Base-by-base conservation (phyloP, 2,888 invertebrate species). In the Drosophila picticornis region DNA sequence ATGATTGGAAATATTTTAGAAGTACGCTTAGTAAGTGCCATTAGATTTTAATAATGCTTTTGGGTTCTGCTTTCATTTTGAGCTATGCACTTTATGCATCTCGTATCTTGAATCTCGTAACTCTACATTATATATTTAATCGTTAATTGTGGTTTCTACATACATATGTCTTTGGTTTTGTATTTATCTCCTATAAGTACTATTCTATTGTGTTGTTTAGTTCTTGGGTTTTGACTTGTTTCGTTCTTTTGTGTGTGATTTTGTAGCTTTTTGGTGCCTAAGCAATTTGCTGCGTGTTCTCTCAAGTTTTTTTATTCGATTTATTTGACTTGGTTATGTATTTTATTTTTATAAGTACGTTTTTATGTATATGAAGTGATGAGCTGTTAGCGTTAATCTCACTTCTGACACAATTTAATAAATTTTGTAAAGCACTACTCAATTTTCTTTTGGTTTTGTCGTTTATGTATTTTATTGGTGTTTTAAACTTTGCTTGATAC, bases 221-320 rank as follows among this genome's bases (percentile, higher is more conserved):
- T 74, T 82, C 38, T 75, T 80, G 75, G 62, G 60, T 75, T 72
- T 83, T 72, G 71, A 72, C 65, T 82, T 78, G 56, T 80, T 80
- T 75, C 66, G 63, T 80, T 73, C 64, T 73, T 70, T 72, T 63
- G 68, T 84, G 75, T 85, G 66, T 83, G 78, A 73, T 76, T 87
- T 88, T 88, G 89, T 90, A 90, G 82, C 90, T 88, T 84, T 76
- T 81, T 90, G 88, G 90, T 90, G 90, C 89, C 74, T 86, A 88
- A 88, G 90, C 88, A 88, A 82, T 81, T 82, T 88, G 81, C 89
- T 90, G 90, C 81, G 89, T 88, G 90, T 81, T 73, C 52, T 73
- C 58, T 80, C 72, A 83, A 82, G 67, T 71, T 72, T 67, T 68
- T 61, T 72, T 74, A 64, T 71, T 72, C 58, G 38, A 69, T 48